These are phyloP conservation scores for Micrasema longulum DNA, from an alignment of 1,140 invertebrate species.

Conservation along the genomic window DNA sequence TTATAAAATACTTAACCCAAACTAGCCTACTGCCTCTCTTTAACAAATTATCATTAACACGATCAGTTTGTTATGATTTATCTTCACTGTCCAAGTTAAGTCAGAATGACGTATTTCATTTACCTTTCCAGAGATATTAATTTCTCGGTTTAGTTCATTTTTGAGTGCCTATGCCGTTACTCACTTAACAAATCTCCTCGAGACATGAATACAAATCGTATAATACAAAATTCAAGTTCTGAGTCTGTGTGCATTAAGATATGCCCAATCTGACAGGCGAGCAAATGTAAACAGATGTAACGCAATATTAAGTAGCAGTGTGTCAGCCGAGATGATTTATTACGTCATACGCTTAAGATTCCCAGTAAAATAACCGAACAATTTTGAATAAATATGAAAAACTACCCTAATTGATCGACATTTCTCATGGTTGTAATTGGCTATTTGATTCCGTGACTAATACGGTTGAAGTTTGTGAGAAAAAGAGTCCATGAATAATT, in stretches of 20 bases:
- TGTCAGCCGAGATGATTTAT: conserved; percentile 29
- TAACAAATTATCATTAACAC: too few species aligned
- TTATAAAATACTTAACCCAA: too few species aligned
- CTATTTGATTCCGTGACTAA: conserved; percentile 12
- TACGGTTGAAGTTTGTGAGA: not conserved
- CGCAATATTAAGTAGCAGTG: conserved; percentile 11
- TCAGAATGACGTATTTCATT: too few species aligned
- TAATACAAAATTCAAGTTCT: not conserved
- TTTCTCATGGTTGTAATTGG: conserved; percentile 29
- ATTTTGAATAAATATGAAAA: conserved; percentile 7
- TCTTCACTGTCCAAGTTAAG: too few species aligned
- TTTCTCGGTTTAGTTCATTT: not conserved
- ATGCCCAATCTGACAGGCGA: conserved; percentile 26
- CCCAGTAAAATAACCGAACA: conserved; percentile 14
- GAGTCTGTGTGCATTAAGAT: conserved; percentile 7
- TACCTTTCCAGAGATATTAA: not conserved
- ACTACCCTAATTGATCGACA: conserved; percentile 19
- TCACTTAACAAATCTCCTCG: not conserved
- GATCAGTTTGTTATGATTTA: too few species aligned
- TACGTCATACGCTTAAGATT: not conserved
- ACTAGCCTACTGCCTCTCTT: too few species aligned
- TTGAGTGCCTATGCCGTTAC: not conserved
- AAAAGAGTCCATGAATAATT: conserved; percentile 14
- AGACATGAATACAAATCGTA: not conserved
- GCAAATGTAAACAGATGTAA: conserved; percentile 37